Conservation (phyloP, 1,140 invertebrate genomes). For the Apis dorsata region DNA sequence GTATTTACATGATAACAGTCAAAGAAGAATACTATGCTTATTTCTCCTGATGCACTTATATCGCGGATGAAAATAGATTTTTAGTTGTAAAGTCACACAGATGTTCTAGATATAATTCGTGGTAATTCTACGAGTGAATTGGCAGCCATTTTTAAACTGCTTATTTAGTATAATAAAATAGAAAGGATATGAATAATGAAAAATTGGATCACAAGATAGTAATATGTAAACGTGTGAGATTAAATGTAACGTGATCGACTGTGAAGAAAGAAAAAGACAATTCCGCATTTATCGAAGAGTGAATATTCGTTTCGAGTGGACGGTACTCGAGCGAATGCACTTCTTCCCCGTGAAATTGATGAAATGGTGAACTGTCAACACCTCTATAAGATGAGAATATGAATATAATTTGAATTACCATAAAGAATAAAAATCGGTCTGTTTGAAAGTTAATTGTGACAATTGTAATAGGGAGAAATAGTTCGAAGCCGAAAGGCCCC, state of each 20-base stretch:
- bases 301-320: conserved; percentile 44
- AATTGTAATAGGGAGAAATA: neutral
- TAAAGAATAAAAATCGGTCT: neutral
- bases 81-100: neutral
- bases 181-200: conserved; percentile 59
- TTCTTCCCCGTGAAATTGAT: conserved; percentile 54
- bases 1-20: conserved; percentile 29
- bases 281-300: neutral
- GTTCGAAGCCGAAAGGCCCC: conserved; percentile 26
- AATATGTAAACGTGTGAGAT: conserved; percentile 54
- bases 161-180: conserved; percentile 65
- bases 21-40: conserved; percentile 39
- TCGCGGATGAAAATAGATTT: conserved; percentile 39
- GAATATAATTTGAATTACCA: conserved; percentile 43
- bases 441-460: conserved; percentile 16
- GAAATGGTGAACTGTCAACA: conserved; percentile 75
- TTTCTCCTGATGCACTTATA: conserved; percentile 20
- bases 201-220: conserved; percentile 40
- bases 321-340: conserved; percentile 53
- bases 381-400: conserved; percentile 55
- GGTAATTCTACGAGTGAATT: conserved; percentile 56
- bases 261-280: conserved; percentile 22
- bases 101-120: conserved; percentile 57
- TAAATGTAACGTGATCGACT: conserved; percentile 52
- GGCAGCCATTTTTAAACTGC: conserved; percentile 76